Evolutionary conservation across 2,113 vertebrate genomes (phyloP).

Genomic region (Rostratula benghalensis): DNA sequence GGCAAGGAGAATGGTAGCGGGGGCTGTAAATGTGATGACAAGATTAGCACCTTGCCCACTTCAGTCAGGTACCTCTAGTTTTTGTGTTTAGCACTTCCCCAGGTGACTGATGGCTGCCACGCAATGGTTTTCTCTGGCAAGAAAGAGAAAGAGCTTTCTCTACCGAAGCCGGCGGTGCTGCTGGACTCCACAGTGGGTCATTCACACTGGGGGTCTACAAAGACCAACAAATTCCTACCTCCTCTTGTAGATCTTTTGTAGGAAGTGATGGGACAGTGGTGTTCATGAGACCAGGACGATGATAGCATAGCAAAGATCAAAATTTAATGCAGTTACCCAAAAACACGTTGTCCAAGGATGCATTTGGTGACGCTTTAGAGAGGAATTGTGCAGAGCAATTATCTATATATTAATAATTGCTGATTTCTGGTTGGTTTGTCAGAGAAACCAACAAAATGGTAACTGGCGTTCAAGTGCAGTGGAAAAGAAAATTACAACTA

Average conservation of each 20-base stretch:
- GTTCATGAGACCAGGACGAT: background rate
- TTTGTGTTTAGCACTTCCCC: conserved; percentile 27
- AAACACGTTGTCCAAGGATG: background rate
- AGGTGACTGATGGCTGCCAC: conserved; percentile 38
- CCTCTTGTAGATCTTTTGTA: background rate
- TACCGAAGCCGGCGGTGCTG: background rate
- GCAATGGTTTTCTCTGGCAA: conserved; percentile 6
- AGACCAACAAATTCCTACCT: background rate
- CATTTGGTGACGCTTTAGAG: background rate
- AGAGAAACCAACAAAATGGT: background rate
- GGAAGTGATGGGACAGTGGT: background rate
- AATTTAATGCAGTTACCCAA: background rate
- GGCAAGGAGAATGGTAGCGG: background rate
- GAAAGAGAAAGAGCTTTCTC: background rate
- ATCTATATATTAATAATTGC: background rate
- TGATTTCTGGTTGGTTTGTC: background rate
- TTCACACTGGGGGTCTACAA: background rate
- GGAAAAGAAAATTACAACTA: background rate
- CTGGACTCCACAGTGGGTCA: background rate
- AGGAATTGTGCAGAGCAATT: background rate
- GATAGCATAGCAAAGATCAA: background rate
- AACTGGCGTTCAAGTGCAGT: background rate
- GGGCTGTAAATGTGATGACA: background rate
- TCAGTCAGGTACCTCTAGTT: conserved; percentile 3
- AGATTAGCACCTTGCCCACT: conserved; percentile 8